phyloP scores from a whole-genome alignment of 2,113 vertebrate species.

The Ciconia maguari region DNA sequence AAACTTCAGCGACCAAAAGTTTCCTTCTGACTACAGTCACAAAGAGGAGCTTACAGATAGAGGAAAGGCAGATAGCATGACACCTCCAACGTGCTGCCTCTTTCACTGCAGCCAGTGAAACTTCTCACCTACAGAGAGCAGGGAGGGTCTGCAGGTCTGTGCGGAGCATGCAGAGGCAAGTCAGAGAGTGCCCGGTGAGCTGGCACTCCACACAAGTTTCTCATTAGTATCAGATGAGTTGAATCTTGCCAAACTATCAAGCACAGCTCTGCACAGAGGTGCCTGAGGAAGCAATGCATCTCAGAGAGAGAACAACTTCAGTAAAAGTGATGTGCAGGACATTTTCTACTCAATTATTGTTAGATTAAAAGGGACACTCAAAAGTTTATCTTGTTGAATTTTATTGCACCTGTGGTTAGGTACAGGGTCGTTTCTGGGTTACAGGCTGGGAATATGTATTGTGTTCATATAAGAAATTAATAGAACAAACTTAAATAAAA shows the following conservation, averaged over 20 bases:
- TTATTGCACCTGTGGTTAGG: neutral
- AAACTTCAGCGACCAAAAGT: neutral
- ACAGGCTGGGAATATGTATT: neutral
- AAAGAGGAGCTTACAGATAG: neutral
- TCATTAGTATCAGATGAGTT: neutral
- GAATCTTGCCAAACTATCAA: neutral
- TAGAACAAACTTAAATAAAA: neutral
- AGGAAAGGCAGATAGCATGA: neutral
- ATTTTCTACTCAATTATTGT: neutral
- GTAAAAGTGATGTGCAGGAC: neutral
- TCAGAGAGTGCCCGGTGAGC: neutral
- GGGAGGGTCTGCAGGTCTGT: neutral
- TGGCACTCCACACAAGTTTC: neutral
- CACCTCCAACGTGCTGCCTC: neutral
- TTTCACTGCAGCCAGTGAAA: neutral
- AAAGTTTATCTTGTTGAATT: neutral
- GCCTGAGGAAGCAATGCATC: neutral
- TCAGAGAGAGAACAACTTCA: neutral
- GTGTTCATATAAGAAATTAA: neutral
- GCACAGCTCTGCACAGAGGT: neutral
- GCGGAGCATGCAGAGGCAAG: neutral
- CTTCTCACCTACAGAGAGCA: neutral
- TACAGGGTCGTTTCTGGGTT: neutral
- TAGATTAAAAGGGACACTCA: neutral
- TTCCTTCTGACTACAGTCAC: neutral